Evolutionary conservation across 2,888 invertebrate species (phyloP).

Genomic region (Parascotia fuliginaria): DNA sequence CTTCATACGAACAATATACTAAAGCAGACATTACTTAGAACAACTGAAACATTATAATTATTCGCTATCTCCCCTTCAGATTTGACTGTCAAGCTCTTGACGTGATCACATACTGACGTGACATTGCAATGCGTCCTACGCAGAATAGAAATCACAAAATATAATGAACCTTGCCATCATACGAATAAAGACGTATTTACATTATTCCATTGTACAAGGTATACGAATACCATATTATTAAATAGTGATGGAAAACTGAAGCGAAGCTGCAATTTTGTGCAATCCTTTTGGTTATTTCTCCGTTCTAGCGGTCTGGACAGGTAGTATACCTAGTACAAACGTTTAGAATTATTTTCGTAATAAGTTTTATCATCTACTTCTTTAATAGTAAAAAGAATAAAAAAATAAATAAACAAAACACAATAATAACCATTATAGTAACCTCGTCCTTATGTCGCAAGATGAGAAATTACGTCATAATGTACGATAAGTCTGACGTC

Average conservation of each 20-base stretch:
- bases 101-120: constrained; percentile 2
- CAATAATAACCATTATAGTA: no score
- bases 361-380: background rate
- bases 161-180: background rate
- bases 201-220: no score
- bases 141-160: background rate
- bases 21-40: constrained; percentile 24
- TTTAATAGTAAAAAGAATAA: no score
- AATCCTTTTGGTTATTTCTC: no score
- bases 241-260: no score
- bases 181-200: background rate
- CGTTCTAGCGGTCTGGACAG: no score
- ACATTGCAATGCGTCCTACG: background rate
- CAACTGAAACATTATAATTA: constrained; percentile 34
- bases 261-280: no score
- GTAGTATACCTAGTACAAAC: no score
- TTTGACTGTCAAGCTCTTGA: constrained; percentile 10
- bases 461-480: constrained; percentile 22
- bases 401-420: no score
- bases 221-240: no score
- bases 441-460: constrained; percentile 6
- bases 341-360: no score
- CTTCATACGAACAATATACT: constrained; percentile 9
- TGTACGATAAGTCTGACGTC: constrained; percentile 19
- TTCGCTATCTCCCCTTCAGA: constrained; percentile 22